phyloP scores from a whole-genome alignment of 2,797 vertebrate genomes.

The Eulemur mongoz region DNA sequence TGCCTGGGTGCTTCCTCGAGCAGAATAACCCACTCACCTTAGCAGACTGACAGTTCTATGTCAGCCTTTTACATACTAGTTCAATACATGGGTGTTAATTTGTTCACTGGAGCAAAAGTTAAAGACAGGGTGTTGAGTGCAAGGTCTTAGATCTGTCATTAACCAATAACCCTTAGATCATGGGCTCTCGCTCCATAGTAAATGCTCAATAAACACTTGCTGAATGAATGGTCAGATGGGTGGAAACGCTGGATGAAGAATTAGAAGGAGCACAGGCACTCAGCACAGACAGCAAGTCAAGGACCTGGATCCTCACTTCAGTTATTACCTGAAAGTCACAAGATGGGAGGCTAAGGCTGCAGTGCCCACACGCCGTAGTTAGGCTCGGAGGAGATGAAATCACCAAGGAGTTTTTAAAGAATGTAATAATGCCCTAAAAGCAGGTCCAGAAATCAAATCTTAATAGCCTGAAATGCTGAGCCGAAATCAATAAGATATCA shows the following conservation, averaged over 20 bases:
- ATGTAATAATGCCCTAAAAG: not conserved
- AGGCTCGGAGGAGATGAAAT: not conserved
- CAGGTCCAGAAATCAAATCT: not conserved
- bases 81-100: not conserved
- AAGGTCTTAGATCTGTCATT: not conserved
- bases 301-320: not conserved
- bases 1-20: fast-evolving
- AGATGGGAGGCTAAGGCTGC: fast-evolving
- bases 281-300: fast-evolving
- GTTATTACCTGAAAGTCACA: not conserved
- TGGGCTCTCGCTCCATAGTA: not conserved
- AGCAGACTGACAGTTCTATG: not conserved
- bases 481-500: not conserved
- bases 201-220: not conserved
- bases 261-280: not conserved
- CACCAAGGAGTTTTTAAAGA: fast-evolving
- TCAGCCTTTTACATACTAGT: not conserved
- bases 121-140: too few species aligned
- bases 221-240: not conserved
- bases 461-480: not conserved
- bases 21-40: not conserved
- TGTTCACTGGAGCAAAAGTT: not conserved
- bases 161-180: not conserved
- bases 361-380: fast-evolving
- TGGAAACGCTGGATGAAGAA: not conserved